Base-by-base conservation (phyloP, 2,797 vertebrate species). In the Urophycis tenuis region DNA sequence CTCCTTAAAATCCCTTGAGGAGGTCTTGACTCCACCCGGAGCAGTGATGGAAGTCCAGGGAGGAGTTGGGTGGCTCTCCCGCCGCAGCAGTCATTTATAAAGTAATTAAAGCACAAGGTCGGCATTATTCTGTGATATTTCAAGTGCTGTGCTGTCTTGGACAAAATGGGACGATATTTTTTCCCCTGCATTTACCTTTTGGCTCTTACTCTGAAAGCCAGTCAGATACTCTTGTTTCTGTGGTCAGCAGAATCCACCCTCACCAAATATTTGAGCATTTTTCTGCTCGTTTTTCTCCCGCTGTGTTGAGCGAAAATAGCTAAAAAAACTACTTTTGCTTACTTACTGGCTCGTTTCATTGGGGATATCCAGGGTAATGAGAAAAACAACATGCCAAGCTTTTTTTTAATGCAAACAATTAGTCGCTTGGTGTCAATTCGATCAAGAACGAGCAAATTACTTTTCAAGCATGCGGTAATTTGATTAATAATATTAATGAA, bases 1-100 rank as follows among this genome's bases (percentile, higher is more conserved):
- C 53, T 80, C 76, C 83, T 82, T 83, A 88, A 87, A 89, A 86
- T 8, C 81, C 88, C 86, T 81, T 88, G 85, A 64, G 78, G 77
- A 30, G 34, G 75, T 79, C 77, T 80, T 77, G 36, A 36, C 39
- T 75, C 60, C 82, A 19, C 75, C 76, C 74, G 73, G 75, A 74
- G 73, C 72, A 74, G 60, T n/a, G 45, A 75, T 83, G 75, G 39
- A 73, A 31, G 29, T 39, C 75, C 35, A 72, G 41, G 32, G 74
- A 72, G 15, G 30, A 11, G 25, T 12, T 12, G 60, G 53, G 25
- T 12, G 10, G n/a, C 60, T 29, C 53, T n/a, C 29, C 60, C 3
- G 60, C n/a, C 3, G 6, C 2, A 67, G 29, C 60, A 67, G n/a
- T 4, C 60, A 29, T 67, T 67, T 29, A 29, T 29, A 67, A 67